phyloP scores from a whole-genome alignment of 2,113 vertebrate species.

The Ailurus styani region DNA sequence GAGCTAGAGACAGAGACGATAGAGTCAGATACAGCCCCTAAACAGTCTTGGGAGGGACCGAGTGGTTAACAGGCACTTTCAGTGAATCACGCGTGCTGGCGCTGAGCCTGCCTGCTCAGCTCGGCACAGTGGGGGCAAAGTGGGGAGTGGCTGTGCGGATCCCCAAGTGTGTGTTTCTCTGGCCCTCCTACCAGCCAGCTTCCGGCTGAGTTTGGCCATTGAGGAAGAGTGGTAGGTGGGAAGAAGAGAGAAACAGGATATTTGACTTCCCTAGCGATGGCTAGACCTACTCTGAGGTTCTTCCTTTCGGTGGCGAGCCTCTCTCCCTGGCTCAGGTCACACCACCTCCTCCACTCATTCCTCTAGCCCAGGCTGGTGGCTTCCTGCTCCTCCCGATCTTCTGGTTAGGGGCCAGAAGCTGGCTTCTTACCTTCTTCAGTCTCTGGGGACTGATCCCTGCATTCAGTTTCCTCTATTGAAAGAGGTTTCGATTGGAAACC shows the following conservation, averaged over 20 bases:
- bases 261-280: background rate
- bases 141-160: no score
- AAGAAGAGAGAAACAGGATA: background rate
- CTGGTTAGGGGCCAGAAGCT: background rate
- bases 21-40: background rate
- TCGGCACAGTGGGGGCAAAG: no score
- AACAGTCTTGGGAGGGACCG: rapidly evolving
- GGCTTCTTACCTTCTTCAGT: background rate
- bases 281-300: background rate
- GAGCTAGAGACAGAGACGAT: background rate
- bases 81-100: background rate
- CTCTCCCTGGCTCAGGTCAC: background rate
- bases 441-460: background rate
- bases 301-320: background rate
- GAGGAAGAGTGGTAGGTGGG: background rate
- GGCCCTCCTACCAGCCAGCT: background rate
- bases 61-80: background rate
- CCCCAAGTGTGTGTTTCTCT: background rate
- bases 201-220: background rate
- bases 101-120: background rate
- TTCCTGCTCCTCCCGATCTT: background rate
- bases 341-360: background rate
- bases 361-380: background rate
- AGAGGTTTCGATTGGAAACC: background rate
- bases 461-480: background rate